These are phyloP conservation scores for Heteronetta atricapilla DNA, from an alignment of 2,113 vertebrate genomes.

Conservation along the genomic window DNA sequence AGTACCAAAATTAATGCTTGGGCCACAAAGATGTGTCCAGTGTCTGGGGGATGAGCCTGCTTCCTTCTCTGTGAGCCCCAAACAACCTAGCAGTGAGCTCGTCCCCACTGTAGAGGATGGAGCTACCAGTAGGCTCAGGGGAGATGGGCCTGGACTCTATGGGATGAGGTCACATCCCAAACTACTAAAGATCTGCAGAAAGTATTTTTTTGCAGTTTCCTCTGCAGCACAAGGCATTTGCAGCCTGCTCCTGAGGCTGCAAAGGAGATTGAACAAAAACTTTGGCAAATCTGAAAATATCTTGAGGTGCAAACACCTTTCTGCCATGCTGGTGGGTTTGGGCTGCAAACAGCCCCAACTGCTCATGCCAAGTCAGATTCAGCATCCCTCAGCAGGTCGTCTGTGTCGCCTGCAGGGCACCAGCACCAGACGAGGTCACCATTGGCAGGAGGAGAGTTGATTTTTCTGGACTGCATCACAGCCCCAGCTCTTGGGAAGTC, in stretches of 20 bases:
- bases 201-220: background rate
- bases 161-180: background rate
- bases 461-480: background rate
- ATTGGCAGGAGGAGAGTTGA: background rate
- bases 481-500: conserved; percentile 19
- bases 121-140: background rate
- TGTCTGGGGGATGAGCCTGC: background rate
- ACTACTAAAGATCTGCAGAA: background rate
- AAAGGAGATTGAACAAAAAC: background rate
- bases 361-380: background rate
- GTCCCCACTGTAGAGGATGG: accelerated
- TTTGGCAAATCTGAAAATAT: background rate
- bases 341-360: background rate
- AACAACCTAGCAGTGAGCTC: accelerated
- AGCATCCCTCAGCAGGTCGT: background rate
- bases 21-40: accelerated
- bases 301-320: background rate
- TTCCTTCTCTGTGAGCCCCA: background rate
- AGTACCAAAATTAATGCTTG: background rate
- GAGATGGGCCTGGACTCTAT: background rate
- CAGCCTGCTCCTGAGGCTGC: background rate
- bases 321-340: background rate
- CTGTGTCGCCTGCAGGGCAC: background rate
- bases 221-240: background rate
- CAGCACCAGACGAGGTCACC: too few relatives aligned